Percentiles rank a stretch among this genome's conserved stretches.
Conservation (phyloP, 2,113 vertebrate genomes). For the Alligator mississippiensis region DNA sequence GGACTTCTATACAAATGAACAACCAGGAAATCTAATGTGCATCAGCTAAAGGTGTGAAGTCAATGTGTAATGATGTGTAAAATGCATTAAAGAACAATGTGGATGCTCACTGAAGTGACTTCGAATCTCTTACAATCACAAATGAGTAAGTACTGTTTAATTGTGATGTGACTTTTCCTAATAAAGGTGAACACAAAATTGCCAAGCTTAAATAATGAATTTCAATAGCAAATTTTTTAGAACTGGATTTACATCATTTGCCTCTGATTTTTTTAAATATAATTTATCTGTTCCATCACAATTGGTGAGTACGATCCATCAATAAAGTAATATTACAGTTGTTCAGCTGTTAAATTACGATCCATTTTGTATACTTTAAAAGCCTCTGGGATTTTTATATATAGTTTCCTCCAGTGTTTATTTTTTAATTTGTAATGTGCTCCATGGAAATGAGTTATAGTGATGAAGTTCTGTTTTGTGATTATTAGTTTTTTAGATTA, state of each 20-base stretch:
- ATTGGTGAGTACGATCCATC: slow-evolving; percentile 28
- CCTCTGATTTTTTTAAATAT: neutral
- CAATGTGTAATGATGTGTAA: too few relatives aligned
- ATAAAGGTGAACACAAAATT: slow-evolving; percentile 24
- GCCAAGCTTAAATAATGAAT: slow-evolving; percentile 11
- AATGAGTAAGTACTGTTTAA: neutral
- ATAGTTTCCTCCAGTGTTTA: slow-evolving; percentile 54
- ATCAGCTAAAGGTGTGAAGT: neutral
- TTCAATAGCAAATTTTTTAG: neutral
- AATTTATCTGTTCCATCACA: slow-evolving; percentile 18
- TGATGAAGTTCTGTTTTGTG: slow-evolving; percentile 35
- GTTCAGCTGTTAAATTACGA: slow-evolving; percentile 61
- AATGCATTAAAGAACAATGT: too few relatives aligned
- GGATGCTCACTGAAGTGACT: too few relatives aligned
- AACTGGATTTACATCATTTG: slow-evolving; percentile 9
- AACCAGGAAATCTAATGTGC: neutral
- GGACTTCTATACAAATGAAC: too few relatives aligned
- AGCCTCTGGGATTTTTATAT: neutral
- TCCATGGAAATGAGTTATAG: slow-evolving; percentile 38
- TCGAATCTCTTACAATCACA: too few relatives aligned
- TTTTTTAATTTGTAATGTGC: slow-evolving; percentile 52
- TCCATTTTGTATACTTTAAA: slow-evolving; percentile 35
- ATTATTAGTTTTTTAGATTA: slow-evolving; percentile 62
- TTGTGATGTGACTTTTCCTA: neutral
- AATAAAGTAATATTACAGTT: slow-evolving; percentile 28